Conservation (phyloP, 64 coral and sea anemone species). For the Dendrophyllia cribrosa region DNA sequence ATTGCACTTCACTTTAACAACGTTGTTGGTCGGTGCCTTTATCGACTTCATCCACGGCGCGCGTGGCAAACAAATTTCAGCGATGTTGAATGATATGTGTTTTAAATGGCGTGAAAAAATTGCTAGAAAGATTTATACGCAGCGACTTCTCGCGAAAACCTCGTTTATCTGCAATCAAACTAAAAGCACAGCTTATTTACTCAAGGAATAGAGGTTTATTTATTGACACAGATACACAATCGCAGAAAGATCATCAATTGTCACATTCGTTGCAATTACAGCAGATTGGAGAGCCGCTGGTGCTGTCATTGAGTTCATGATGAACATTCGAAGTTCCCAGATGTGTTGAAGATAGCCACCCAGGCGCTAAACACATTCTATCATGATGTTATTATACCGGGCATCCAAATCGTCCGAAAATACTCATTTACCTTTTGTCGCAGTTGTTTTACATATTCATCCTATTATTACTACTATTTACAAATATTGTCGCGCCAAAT, state of each 20-base stretch:
- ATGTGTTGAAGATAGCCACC: conserved; percentile 47
- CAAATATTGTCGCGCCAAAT: no score
- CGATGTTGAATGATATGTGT: no score
- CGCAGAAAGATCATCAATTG: background rate
- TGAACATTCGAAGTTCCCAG: background rate
- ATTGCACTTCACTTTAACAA: conserved; percentile 1
- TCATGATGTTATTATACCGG: background rate
- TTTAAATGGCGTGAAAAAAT: no score
- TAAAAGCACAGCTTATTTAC: background rate
- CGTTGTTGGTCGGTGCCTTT: background rate
- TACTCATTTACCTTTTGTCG: background rate
- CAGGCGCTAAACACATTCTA: background rate
- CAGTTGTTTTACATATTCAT: no score
- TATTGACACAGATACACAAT: background rate
- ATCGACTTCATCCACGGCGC: no score
- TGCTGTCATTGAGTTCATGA: background rate
- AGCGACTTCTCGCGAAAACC: background rate
- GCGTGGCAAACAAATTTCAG: no score
- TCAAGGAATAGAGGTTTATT: background rate
- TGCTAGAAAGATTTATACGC: background rate
- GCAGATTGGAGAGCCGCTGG: background rate
- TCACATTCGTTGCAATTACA: background rate
- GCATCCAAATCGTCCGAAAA: background rate
- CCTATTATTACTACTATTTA: no score
- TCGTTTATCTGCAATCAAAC: conserved; percentile 30